phyloP scores from a whole-genome alignment of 2,797 vertebrate genomes.

The Cirrhinus mrigala region DNA sequence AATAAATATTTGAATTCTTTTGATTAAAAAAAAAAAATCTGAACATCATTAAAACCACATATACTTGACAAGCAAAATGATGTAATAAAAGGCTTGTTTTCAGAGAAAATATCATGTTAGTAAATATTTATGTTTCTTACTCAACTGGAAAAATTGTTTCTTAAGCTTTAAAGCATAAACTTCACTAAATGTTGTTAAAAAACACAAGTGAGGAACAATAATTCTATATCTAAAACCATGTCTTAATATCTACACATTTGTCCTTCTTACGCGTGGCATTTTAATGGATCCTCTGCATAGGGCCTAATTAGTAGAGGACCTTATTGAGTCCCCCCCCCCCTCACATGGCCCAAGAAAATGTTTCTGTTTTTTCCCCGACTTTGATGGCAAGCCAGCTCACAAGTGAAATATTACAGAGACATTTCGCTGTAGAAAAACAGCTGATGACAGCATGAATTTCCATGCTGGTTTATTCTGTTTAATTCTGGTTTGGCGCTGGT shows the following conservation, averaged over 20 bases:
- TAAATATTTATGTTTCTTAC: not conserved
- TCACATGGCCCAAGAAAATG: not conserved
- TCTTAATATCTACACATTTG: not conserved
- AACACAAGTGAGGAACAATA: not conserved
- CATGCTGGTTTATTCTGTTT: slow-evolving; percentile 5
- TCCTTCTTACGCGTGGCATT: not conserved
- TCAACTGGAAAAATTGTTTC: not conserved
- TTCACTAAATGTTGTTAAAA: not conserved
- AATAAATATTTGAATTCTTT: not conserved
- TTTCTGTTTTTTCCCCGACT: not conserved
- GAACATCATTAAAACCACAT: not conserved
- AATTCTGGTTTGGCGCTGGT: slow-evolving; percentile 23
- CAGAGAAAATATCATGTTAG: not conserved
- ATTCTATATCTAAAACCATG: not conserved
- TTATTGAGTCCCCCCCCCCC: not conserved
- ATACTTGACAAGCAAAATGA: not conserved
- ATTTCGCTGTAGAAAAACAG: not conserved
- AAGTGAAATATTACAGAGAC: slow-evolving; percentile 1
- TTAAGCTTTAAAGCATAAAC: not conserved
- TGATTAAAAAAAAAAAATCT: not conserved
- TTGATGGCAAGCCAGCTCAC: not conserved
- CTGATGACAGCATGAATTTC: not conserved
- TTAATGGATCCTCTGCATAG: not conserved
- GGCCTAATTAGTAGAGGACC: not conserved
- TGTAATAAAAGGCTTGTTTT: not conserved